Evolutionary conservation across 2,797 vertebrate species (phyloP).

Genomic region (Spheniscus humboldti): DNA sequence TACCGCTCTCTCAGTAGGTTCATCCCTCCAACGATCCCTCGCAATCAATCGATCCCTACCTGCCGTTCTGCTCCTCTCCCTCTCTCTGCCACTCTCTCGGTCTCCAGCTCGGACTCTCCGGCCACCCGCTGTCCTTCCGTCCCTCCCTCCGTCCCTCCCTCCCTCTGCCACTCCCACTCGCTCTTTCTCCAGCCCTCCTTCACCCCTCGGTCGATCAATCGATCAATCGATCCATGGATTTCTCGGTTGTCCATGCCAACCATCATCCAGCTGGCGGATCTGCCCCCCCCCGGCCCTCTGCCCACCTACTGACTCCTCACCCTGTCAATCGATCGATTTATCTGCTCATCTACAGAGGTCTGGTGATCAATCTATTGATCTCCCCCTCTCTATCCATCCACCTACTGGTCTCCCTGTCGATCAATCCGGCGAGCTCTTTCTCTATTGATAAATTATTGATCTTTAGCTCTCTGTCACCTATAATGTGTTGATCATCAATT

Average conservation of each 20-base stretch:
- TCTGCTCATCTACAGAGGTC: not conserved
- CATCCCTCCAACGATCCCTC: not conserved
- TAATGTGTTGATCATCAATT: rapidly evolving
- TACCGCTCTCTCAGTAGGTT: rapidly evolving
- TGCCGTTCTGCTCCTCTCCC: not conserved
- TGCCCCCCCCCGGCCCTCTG: too few relatives aligned
- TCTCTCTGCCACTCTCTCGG: not conserved
- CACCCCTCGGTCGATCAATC: not conserved
- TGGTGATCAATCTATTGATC: not conserved
- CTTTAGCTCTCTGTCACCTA: not conserved
- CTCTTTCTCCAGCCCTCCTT: not conserved
- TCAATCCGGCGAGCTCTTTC: rapidly evolving
- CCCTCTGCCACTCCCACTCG: not conserved
- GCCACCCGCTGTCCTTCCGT: not conserved
- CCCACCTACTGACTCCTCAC: rapidly evolving
- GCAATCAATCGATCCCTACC: not conserved
- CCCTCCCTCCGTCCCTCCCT: not conserved
- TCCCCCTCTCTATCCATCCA: rapidly evolving
- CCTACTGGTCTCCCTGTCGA: rapidly evolving
- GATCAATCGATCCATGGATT: not conserved
- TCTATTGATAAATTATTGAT: not conserved
- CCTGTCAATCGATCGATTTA: rapidly evolving
- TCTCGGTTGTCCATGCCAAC: rapidly evolving
- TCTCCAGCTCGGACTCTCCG: not conserved
- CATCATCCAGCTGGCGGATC: not conserved